Base-by-base conservation (phyloP, 2,113 vertebrate genomes). In the Pogonocichla stellata region DNA sequence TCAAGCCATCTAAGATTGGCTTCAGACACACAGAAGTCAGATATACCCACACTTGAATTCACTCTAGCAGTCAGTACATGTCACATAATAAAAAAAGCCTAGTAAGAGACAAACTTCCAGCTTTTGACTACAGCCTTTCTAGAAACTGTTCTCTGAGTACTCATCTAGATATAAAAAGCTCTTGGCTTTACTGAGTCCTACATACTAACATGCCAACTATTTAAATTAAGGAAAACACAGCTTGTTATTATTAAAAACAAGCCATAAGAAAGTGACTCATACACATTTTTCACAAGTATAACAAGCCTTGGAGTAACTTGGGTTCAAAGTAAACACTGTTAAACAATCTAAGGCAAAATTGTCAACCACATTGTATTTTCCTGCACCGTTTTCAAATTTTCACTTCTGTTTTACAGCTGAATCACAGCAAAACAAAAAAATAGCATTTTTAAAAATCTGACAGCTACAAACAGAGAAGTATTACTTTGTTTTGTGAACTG, bases 161-260 rank as follows among this genome's bases (percentile, higher is more conserved):
- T 57, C 19, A 47, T 43, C 20, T 31, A 67, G 33, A 8, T 40
- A 65, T 14, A 42, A 86, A 86, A 95, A 61, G 12, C 17, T 64
- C 36, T 60, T 56, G 17, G 22, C 15, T 86, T 91, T 67, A 85
- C 8, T 5, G 34, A 53, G 10, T 19, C 20, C 64, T 38, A 43
- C 6, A 29, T 19, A 12, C n/a, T 61, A 65, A 79, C 17, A 57
- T 10, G 33, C 17, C 28, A 84, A 6, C 22, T 71, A 83, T 34
- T 90, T 80, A 70, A 85, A 75, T 50, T 34, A 71, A 71, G n/a
- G 36, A 77, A 95, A 86, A 69, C 28, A 81, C 8, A 90, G 62
- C 14, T 64, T 73, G 64, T 60, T 94, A 61, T 60, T 92, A 79
- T 66, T 88, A 83, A 93, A 90, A 94, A 60, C 25, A 83, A 88